Percentiles rank a stretch among this genome's conserved stretches.
Conservation (phyloP, 2,888 invertebrate genomes). For the Drosophila sordidapex region DNA sequence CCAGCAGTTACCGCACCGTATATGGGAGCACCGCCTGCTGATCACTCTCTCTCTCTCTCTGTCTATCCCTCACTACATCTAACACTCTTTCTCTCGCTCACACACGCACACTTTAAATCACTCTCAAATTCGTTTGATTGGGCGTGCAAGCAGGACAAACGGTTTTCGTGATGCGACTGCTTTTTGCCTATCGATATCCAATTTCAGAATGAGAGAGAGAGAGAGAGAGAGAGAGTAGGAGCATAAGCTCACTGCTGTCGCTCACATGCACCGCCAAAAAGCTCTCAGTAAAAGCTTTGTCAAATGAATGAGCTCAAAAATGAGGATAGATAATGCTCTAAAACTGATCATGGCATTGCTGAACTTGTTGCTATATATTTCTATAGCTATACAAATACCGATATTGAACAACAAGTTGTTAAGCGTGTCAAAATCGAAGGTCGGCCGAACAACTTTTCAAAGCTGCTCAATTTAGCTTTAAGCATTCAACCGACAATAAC, state of each 20-base stretch:
- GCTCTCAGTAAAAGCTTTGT: constrained; percentile 13
- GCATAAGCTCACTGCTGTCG: background rate
- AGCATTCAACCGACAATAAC: constrained; percentile 9
- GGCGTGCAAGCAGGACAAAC: constrained; percentile 36
- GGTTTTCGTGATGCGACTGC: constrained; percentile 2
- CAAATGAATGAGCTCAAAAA: background rate
- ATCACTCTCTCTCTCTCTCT: background rate
- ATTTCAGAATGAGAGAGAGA: constrained; percentile 36
- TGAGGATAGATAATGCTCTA: background rate
- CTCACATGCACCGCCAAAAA: constrained; percentile 5
- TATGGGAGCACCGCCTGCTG: constrained; percentile 60
- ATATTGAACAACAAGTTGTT: constrained; percentile 9
- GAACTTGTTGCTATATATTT: constrained; percentile 6
- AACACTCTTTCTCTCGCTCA: background rate
- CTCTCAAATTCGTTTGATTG: background rate
- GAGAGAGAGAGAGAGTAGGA: background rate
- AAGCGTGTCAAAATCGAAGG: constrained; percentile 21
- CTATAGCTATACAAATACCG: constrained; percentile 2
- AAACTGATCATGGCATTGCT: constrained; percentile 6
- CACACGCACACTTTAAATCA: background rate
- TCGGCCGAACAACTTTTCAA: constrained; percentile 17
- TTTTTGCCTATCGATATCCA: constrained; percentile 45
- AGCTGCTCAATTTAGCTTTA: constrained; percentile 2
- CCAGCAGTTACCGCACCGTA: constrained; percentile 60
- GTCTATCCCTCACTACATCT: background rate